Evolutionary conservation across 1,140 invertebrate genomes (phyloP).

Genomic region (Penaeus japonicus): DNA sequence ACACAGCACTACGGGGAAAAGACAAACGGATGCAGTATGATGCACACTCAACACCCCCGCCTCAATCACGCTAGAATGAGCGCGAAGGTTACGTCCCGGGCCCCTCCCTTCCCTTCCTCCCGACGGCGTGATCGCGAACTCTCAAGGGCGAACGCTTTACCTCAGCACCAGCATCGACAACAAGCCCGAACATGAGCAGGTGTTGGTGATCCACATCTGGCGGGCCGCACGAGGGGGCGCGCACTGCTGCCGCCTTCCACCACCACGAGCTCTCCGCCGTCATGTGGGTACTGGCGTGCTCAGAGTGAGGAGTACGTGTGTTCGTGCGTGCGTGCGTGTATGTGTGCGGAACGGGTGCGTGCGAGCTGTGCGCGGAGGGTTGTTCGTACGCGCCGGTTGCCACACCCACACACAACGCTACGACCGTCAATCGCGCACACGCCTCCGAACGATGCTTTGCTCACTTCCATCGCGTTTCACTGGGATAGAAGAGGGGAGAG

Average conservation of each 20-base stretch:
- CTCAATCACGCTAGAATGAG: too few relatives aligned
- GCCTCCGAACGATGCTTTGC: background rate
- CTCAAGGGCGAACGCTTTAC: background rate
- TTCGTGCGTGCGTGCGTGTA: background rate
- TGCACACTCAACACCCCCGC: too few relatives aligned
- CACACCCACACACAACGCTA: conserved; percentile 22
- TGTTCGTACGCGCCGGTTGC: background rate
- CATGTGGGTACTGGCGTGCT: background rate
- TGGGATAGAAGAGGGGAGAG: background rate
- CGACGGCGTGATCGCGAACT: too few relatives aligned
- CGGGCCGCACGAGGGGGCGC: background rate
- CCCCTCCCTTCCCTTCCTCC: too few relatives aligned
- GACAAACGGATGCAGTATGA: too few relatives aligned
- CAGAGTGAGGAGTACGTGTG: background rate
- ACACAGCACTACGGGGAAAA: too few relatives aligned
- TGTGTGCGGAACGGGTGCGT: background rate
- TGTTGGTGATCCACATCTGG: conserved; percentile 34
- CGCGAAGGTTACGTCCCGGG: too few relatives aligned
- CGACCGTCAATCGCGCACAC: background rate
- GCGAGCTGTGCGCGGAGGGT: conserved; percentile 2
- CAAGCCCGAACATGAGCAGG: conserved; percentile 21
- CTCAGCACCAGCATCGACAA: conserved; percentile 33
- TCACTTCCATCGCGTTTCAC: background rate
- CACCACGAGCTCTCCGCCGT: background rate
- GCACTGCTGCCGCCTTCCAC: background rate